These are phyloP conservation scores for Idaea aversata DNA, from an alignment of 2,888 invertebrate genomes.

Conservation along the genomic window DNA sequence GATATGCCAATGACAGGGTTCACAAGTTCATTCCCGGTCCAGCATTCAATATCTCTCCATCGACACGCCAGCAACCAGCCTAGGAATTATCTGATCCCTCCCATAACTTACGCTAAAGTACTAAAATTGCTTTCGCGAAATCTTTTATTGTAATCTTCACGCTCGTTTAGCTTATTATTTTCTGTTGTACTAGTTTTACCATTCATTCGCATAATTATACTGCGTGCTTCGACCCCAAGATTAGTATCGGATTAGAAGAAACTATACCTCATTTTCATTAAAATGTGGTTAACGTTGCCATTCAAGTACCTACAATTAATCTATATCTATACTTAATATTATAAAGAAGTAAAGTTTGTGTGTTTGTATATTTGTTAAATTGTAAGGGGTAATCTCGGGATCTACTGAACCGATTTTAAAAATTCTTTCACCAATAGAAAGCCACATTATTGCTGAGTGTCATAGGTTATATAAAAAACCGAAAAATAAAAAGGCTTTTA, in stretches of 20 bases:
- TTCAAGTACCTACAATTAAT: too few relatives aligned
- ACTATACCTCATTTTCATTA: too few relatives aligned
- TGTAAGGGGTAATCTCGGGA: too few relatives aligned
- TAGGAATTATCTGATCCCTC: conserved; percentile 72
- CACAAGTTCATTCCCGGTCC: conserved; percentile 28
- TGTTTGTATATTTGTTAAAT: too few relatives aligned
- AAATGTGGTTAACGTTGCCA: too few relatives aligned
- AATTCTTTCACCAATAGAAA: too few relatives aligned
- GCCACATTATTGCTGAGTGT: too few relatives aligned
- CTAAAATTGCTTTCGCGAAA: conserved; percentile 76
- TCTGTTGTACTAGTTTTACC: conserved; percentile 69
- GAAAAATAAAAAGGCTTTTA: too few relatives aligned
- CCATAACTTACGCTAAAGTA: conserved; percentile 75
- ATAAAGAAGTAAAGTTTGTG: too few relatives aligned
- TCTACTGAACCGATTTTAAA: too few relatives aligned
- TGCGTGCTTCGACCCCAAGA: background rate
- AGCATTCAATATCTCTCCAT: conserved; percentile 62
- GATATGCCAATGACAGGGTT: conserved; percentile 28
- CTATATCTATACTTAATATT: too few relatives aligned
- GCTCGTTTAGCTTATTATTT: conserved; percentile 74
- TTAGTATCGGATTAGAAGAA: background rate
- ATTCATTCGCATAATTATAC: conserved; percentile 20
- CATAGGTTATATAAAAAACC: too few relatives aligned
- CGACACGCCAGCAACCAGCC: conserved; percentile 65
- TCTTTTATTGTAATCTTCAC: conserved; percentile 75